phyloP scores from a whole-genome alignment of 2,888 invertebrate species.

The Drosophila antonietae region DNA sequence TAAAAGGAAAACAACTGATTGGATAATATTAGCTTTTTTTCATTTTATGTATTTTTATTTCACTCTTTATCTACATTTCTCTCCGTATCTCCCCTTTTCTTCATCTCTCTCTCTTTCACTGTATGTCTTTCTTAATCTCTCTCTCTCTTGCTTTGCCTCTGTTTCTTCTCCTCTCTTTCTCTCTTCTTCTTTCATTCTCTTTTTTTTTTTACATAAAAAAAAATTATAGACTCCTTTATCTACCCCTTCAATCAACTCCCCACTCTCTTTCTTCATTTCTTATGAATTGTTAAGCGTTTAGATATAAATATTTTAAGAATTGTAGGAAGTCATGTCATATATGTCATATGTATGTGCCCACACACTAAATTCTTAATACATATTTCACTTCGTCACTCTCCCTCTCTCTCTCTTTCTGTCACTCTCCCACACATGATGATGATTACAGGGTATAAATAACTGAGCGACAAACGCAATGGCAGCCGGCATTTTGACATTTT shows the following conservation, averaged over 20 bases:
- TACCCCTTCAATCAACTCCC: not conserved
- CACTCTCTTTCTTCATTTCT: not conserved
- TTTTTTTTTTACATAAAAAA: too few species aligned
- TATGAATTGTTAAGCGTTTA: not conserved
- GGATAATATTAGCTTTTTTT: too few species aligned
- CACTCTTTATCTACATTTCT: too few species aligned
- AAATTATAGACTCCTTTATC: too few species aligned
- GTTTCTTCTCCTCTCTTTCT: too few species aligned
- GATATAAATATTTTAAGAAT: not conserved
- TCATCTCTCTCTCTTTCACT: too few species aligned
- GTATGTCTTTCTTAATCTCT: not conserved
- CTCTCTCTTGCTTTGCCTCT: too few species aligned
- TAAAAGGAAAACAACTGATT: too few species aligned
- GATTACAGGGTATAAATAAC: conserved; percentile 7
- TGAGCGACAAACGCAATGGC: conserved; percentile 34
- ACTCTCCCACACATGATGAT: not conserved
- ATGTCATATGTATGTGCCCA: not conserved
- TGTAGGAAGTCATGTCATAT: not conserved
- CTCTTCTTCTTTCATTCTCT: too few species aligned
- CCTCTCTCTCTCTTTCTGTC: not conserved
- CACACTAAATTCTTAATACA: not conserved
- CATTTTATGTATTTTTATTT: too few species aligned
- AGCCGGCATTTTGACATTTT: conserved; percentile 33
- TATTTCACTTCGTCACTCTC: not conserved
- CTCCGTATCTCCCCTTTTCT: too few species aligned